phyloP scores from a whole-genome alignment of 2,888 invertebrate species.

The Apantesis nais region DNA sequence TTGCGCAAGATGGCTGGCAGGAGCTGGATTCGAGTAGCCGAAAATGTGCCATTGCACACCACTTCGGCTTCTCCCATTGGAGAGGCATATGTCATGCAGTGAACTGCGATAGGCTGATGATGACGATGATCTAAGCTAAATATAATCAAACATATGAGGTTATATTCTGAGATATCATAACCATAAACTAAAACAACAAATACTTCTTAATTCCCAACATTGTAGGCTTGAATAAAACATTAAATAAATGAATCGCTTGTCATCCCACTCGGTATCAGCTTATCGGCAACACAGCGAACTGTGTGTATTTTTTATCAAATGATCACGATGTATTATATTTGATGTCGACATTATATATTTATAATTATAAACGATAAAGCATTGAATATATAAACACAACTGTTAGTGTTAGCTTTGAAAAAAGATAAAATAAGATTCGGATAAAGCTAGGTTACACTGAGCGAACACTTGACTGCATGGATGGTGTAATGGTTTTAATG shows the following conservation, averaged over 20 bases:
- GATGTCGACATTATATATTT: conserved; percentile 17
- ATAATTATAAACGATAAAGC: conserved; percentile 9
- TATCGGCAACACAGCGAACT: conserved; percentile 17
- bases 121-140: too few relatives aligned
- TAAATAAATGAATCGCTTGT: conserved; percentile 15
- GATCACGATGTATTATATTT: conserved; percentile 16
- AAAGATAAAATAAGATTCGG: background rate
- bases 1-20: too few relatives aligned
- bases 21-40: too few relatives aligned
- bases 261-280: conserved; percentile 15
- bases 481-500: too few relatives aligned
- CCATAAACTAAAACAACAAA: conserved; percentile 18
- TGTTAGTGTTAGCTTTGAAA: background rate
- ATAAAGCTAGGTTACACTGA: background rate
- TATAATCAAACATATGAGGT: background rate
- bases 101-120: too few relatives aligned
- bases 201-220: conserved; percentile 9
- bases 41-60: too few relatives aligned
- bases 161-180: background rate
- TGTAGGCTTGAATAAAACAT: conserved; percentile 12
- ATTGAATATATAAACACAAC: background rate
- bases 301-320: conserved; percentile 19
- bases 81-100: too few relatives aligned
- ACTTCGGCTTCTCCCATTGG: too few relatives aligned
- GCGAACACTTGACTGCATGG: too few relatives aligned